Evolutionary conservation across 2,113 vertebrate genomes (phyloP), one percentile per base, ranked within the genome.

Genomic region (Hippocampus comes): DNA sequence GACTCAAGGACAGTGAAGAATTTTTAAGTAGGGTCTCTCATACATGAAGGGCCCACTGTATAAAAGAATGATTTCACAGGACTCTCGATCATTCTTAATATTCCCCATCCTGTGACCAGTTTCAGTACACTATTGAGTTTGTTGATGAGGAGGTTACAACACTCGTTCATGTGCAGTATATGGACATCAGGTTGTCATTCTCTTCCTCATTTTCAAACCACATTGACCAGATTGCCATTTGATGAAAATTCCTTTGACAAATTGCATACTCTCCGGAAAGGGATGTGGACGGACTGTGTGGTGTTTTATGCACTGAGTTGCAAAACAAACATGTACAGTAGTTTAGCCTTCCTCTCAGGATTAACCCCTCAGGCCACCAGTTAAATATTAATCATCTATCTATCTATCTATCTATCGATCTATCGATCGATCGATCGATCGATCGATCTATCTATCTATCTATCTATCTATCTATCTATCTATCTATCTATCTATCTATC

Each of bases 211-310:
- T 74, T 59, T 72, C 69, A 23, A 10, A 74, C n/a, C 42, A 42
- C 46, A 64, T 0, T 30, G 55, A 48, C 74, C 70, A 72, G 38
- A 68, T 1, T 69, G 25, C 27, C 11, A 64, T 76, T 77, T 18
- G 27, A 55, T 66, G 15, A 70, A 85, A 84, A 82, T 48, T 76
- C 23, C 25, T 27, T 30, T 53, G 4, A 41, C 48, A 61, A 63
- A 67, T 59, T 3, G 14, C 21, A 15, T 65, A 12, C 61, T 63
- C 8, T 61, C n/a, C 20, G 14, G 7, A 78, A 23, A 59, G 27
- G 34, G 38, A 38, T 49, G 4, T 3, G 25, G 9, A 7, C 18
- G 25, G 9, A 7, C 18, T 1, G 17, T 6, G 0, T 71, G 65
- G 67, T 60, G 49, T 83, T 78, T 72, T 51, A 27, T n/a, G 38